A percentile compares a stretch with the other conserved stretches of the same genome.
Conservation (phyloP, 2,888 invertebrate genomes). For the Stenoptilia bipunctidactyla region DNA sequence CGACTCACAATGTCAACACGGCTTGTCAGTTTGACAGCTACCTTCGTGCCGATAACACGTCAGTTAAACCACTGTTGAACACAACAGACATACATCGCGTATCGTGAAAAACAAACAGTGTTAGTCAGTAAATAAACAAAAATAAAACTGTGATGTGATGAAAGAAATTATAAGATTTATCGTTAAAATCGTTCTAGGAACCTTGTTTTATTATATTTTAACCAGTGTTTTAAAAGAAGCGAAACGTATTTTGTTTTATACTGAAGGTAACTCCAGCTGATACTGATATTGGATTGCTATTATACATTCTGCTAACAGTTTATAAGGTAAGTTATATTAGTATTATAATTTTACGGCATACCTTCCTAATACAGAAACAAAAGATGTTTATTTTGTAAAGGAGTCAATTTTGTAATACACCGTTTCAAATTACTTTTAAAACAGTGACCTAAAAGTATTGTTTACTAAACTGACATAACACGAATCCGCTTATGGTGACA, state of each 20-base stretch:
- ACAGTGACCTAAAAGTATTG: no score
- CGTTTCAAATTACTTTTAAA: no score
- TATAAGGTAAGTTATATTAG: no score
- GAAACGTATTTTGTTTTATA: conserved; percentile 33
- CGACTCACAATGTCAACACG: conserved; percentile 20
- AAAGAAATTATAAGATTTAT: conserved; percentile 45
- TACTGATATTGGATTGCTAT: conserved; percentile 8
- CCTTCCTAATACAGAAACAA: no score
- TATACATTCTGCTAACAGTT: no score
- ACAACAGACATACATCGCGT: conserved; percentile 14
- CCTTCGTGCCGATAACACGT: conserved; percentile 23
- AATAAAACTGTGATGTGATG: conserved; percentile 35
- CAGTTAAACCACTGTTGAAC: conserved; percentile 7
- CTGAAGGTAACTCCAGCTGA: conserved; percentile 10
- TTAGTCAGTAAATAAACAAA: neutral
- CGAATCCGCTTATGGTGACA: no score
- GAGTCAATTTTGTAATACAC: no score
- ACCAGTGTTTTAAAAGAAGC: conserved; percentile 47
- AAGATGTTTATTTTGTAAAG: no score
- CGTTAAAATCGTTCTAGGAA: conserved; percentile 38
- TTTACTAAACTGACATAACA: no score
- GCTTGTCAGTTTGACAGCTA: conserved; percentile 40
- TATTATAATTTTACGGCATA: no score
- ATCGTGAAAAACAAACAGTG: no score
- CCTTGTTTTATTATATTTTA: conserved; percentile 45